A percentile compares a stretch with the other conserved stretches of the same genome.
phyloP scores from a whole-genome alignment of 2,888 invertebrate genomes.

The Thecophora atra region DNA sequence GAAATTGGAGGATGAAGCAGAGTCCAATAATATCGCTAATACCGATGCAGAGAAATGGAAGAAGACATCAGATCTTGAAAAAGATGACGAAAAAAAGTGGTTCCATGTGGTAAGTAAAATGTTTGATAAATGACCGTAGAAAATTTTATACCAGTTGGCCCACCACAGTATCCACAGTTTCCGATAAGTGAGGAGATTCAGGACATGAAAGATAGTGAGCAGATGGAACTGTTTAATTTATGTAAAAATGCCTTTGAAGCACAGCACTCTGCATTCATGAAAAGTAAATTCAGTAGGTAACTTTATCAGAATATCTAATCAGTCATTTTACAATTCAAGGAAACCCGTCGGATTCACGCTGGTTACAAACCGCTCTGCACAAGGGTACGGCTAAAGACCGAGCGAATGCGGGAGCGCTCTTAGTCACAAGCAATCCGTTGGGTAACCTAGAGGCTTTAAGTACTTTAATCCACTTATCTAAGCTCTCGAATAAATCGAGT shows the following conservation, averaged over 20 bases:
- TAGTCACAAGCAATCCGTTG: constrained; percentile 65
- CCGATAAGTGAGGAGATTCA: constrained; percentile 55
- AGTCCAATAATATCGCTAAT: constrained; percentile 4
- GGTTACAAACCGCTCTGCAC: constrained; percentile 65
- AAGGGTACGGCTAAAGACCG: constrained; percentile 66
- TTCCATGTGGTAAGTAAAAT: constrained; percentile 57
- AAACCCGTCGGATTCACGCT: constrained; percentile 63
- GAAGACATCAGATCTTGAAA: constrained; percentile 39
- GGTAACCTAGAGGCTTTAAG: constrained; percentile 61
- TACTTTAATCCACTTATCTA: constrained; percentile 61
- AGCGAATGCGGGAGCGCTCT: constrained; percentile 64
- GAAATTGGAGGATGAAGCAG: constrained; percentile 22
- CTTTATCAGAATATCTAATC: not conserved
- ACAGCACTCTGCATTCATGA: constrained; percentile 54
- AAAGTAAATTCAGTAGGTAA: constrained; percentile 51
- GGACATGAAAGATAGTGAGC: constrained; percentile 64
- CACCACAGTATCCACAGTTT: constrained; percentile 55
- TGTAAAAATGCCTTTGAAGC: constrained; percentile 61
- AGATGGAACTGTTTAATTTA: constrained; percentile 58
- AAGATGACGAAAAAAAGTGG: constrained; percentile 60
- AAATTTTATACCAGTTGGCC: not conserved
- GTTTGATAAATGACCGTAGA: not conserved
- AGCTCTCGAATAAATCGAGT: constrained; percentile 63
- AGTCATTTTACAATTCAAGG: constrained; percentile 46
- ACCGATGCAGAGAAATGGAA: constrained; percentile 42